phyloP scores from a whole-genome alignment of 2,113 vertebrate genomes.

The Columba janthina region DNA sequence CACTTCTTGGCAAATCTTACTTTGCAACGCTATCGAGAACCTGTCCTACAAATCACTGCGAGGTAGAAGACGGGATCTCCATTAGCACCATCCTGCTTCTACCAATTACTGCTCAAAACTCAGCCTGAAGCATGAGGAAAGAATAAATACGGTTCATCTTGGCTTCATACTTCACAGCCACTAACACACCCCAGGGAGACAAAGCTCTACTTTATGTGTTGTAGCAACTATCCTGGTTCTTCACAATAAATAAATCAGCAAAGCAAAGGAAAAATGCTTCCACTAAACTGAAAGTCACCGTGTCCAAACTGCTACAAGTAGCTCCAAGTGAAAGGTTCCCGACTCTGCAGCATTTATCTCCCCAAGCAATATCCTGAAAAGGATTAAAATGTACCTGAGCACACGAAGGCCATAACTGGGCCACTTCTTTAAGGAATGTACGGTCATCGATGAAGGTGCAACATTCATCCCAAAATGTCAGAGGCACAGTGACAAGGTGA shows the following conservation, averaged over 20 bases:
- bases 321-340: not conserved
- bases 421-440: not conserved
- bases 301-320: rapidly evolving
- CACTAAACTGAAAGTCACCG: not conserved
- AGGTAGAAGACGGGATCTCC: not conserved
- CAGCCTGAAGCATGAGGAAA: not conserved
- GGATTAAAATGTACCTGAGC: not conserved
- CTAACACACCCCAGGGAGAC: not conserved
- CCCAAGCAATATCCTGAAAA: not conserved
- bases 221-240: not conserved
- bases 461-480: not conserved
- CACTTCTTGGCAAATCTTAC: not conserved
- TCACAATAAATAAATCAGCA: not conserved
- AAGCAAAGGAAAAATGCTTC: not conserved
- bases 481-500: not conserved
- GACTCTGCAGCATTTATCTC: not conserved
- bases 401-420: not conserved
- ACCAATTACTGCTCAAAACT: not conserved
- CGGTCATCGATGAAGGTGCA: not conserved
- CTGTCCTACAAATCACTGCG: not conserved
- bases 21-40: not conserved
- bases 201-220: not conserved
- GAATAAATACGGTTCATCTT: not conserved
- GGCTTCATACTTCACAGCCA: not conserved
- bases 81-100: not conserved